Percentiles rank a stretch among this genome's conserved stretches.
Evolutionary conservation across 2,113 vertebrate genomes (phyloP).

Genomic region (Gadus chalcogrammus): DNA sequence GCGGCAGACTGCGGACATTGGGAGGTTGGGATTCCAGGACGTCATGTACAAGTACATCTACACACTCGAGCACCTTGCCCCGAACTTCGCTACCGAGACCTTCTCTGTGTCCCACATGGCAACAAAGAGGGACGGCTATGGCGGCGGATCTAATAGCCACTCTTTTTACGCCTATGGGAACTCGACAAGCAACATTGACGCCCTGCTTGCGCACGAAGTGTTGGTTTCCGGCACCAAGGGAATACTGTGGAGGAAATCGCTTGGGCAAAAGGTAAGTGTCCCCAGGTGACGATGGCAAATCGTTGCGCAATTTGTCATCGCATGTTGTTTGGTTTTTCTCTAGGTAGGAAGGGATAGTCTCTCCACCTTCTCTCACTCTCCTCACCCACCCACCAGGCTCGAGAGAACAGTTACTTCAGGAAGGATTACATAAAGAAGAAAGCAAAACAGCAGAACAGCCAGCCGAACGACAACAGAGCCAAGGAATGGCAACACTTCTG

Average conservation of each 20-base stretch:
- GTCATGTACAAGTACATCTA: constrained; percentile 90
- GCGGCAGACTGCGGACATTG: constrained; percentile 70
- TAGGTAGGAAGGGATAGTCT: background rate
- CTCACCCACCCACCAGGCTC: constrained; percentile 37
- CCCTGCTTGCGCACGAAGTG: constrained; percentile 70
- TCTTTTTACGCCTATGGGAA: background rate
- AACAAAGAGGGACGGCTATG: constrained; percentile 55
- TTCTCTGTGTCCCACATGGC: constrained; percentile 65
- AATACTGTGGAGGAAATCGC: constrained; percentile 77
- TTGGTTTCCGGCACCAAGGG: constrained; percentile 77
- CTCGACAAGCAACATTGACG: constrained; percentile 15
- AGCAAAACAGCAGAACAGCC: constrained; percentile 4
- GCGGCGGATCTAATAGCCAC: constrained; percentile 46
- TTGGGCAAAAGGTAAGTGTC: constrained; percentile 44
- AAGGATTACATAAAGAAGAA: constrained; percentile 49
- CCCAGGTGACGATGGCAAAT: background rate
- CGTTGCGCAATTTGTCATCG: background rate
- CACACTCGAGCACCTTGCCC: constrained; percentile 81
- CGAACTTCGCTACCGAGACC: constrained; percentile 75
- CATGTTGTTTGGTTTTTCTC: background rate
- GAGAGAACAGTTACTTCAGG: constrained; percentile 49
- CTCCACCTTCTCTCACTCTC: constrained; percentile 8
- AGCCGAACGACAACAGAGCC: background rate
- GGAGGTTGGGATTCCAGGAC: constrained; percentile 70
- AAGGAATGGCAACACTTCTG: constrained; percentile 78